Evolutionary conservation across 2,888 invertebrate genomes (phyloP).

Genomic region (Sphaerophoria taeniata): DNA sequence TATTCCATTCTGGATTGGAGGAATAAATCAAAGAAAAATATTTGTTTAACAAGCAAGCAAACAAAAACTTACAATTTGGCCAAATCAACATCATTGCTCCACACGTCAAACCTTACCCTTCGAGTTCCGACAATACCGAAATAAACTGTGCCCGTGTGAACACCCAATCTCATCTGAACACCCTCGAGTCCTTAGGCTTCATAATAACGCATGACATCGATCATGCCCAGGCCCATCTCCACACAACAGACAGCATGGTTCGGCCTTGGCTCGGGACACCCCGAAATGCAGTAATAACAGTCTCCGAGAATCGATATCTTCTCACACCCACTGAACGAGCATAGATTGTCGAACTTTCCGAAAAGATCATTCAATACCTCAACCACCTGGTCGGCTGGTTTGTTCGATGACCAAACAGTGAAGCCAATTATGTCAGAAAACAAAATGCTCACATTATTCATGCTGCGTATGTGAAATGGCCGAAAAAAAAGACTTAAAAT

Average conservation of each 20-base stretch:
- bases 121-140: constrained; percentile 98
- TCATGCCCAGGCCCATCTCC: constrained; percentile 98
- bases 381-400: constrained; percentile 97
- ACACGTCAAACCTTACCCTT: constrained; percentile 98
- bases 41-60: not conserved
- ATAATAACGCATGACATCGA: constrained; percentile 95
- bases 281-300: constrained; percentile 97
- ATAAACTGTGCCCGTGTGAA: constrained; percentile 97
- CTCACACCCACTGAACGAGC: constrained; percentile 94
- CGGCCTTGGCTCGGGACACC: constrained; percentile 95
- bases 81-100: constrained; percentile 98
- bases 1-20: constrained; percentile 90
- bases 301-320: constrained; percentile 98
- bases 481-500: constrained; percentile 93
- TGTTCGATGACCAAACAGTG: constrained; percentile 98
- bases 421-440: constrained; percentile 99
- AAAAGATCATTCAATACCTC: constrained; percentile 97
- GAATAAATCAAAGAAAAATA: not conserved
- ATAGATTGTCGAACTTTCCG: constrained; percentile 96
- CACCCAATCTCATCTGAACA: constrained; percentile 97
- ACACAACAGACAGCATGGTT: constrained; percentile 98
- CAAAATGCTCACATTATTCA: constrained; percentile 97
- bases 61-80: constrained; percentile 88
- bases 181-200: constrained; percentile 95
- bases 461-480: constrained; percentile 98